phyloP scores from a whole-genome alignment of 64 coral and sea anemone genomes.

The Platygyra sinensis region DNA sequence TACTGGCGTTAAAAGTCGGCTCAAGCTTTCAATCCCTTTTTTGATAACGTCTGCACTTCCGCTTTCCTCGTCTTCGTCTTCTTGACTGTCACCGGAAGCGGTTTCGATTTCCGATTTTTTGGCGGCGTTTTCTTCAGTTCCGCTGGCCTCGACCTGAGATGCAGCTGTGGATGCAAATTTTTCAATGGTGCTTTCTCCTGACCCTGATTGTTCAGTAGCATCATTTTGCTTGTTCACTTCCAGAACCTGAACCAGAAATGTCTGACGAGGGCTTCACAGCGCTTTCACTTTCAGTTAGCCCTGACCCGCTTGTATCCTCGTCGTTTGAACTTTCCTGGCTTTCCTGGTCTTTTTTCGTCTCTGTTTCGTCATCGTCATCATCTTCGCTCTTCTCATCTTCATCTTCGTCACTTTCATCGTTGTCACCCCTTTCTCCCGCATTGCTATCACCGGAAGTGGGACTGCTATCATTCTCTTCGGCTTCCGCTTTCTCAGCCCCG shows the following conservation, averaged over 20 bases:
- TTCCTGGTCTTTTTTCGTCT: neutral
- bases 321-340: neutral
- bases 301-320: neutral
- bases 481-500: neutral
- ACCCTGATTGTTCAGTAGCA: neutral
- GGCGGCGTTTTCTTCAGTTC: neutral
- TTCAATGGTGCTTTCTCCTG: neutral
- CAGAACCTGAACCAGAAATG: neutral
- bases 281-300: constrained; percentile 33
- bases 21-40: constrained; percentile 91
- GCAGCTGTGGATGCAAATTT: neutral
- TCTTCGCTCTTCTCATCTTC: neutral
- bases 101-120: constrained; percentile 48
- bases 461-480: neutral
- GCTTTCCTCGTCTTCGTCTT: constrained; percentile 57
- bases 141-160: constrained; percentile 10
- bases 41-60: constrained; percentile 81
- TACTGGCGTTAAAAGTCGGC: constrained; percentile 75
- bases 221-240: constrained; percentile 35
- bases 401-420: neutral
- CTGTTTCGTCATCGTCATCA: neutral
- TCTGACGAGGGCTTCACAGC: neutral
- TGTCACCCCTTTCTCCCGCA: neutral
- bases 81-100: constrained; percentile 30
- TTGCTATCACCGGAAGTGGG: constrained; percentile 4